Conservation (phyloP, 2,888 invertebrate genomes). For the Neoaliturus tenellus region DNA sequence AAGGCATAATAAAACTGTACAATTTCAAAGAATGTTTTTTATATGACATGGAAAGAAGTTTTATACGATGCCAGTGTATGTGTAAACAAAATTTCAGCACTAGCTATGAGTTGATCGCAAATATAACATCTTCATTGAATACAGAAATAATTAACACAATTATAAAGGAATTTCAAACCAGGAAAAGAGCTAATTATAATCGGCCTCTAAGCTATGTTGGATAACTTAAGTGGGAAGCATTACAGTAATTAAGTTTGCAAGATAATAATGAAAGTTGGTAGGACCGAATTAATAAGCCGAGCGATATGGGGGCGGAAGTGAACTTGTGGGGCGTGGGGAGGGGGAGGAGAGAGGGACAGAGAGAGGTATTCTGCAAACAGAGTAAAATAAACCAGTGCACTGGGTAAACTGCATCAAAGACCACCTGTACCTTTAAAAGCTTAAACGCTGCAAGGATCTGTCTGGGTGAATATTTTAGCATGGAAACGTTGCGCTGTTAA, state of each 20-base stretch:
- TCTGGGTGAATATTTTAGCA: not conserved
- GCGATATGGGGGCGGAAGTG: not conserved
- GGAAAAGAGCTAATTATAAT: too few relatives aligned
- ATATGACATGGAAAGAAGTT: too few relatives aligned
- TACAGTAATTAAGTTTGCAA: slow-evolving; percentile 9
- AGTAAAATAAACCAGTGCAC: not conserved
- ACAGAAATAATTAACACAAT: too few relatives aligned
- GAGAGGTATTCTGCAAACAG: not conserved
- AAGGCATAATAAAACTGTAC: too few relatives aligned
- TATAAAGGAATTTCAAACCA: too few relatives aligned
- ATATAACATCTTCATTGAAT: too few relatives aligned
- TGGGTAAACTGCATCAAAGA: not conserved
- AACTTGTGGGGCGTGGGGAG: not conserved
- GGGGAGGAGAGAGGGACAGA: not conserved
- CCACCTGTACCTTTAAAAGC: not conserved
- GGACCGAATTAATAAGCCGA: slow-evolving; percentile 36
- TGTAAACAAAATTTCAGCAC: too few relatives aligned
- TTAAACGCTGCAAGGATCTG: not conserved
- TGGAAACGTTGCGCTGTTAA: not conserved
- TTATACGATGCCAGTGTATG: too few relatives aligned
- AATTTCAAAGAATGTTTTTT: too few relatives aligned
- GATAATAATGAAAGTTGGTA: slow-evolving; percentile 45
- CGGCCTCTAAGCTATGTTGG: too few relatives aligned
- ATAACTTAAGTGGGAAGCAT: not conserved
- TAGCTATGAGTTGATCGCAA: too few relatives aligned